Base-by-base conservation (phyloP, 2,113 vertebrate species). In the Bufo bufo region DNA sequence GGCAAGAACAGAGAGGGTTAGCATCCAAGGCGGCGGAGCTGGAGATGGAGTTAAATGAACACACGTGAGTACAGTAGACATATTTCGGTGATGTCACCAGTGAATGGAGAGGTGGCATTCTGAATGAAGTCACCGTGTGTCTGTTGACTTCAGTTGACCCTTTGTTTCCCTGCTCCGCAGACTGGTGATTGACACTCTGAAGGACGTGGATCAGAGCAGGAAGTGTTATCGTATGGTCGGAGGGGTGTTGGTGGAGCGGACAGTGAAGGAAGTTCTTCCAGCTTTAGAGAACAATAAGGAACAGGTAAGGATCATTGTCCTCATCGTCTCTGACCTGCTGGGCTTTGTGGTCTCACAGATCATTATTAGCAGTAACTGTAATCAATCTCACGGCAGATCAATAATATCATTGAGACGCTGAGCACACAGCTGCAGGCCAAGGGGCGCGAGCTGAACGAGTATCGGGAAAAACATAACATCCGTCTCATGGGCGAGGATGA, bases 21-120 rank as follows among this genome's bases (percentile, higher is more conserved):
- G 97, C 97, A 0, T 97, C 97, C 5, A 98, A 98, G 90, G 94
- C 95, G 2, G 96, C 97, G 0, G 97, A 98, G 90, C 89, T 98
- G 90, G 97, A 99, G 92, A 96, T 98, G 97, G 97, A 98, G n/a
- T 91, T 97, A 90, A 98, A 96, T 13, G 97, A 98, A 90, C 97
- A 98, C 94, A 96, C 95, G 97, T 97, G 65, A 85, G 91, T 23
- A 7, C 6, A 54, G 5, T 3, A 61, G 61, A 12, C 12, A 11
- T 11, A 58, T 58, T 4, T 58, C 56, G 43, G 66, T 71, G 66
- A 71, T 69, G 23, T 20, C 63, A 65, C 63, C 63, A 20, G 19
- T 65, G 7, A 9, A 71, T 13, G 66, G 66, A 71, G 43, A 43
- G 69, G 69, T 12, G 12, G 69, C 14, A 71, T 71, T 71, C 69